Evolutionary conservation across 2,797 vertebrate genomes (phyloP).

Genomic region (Carduelis carduelis): DNA sequence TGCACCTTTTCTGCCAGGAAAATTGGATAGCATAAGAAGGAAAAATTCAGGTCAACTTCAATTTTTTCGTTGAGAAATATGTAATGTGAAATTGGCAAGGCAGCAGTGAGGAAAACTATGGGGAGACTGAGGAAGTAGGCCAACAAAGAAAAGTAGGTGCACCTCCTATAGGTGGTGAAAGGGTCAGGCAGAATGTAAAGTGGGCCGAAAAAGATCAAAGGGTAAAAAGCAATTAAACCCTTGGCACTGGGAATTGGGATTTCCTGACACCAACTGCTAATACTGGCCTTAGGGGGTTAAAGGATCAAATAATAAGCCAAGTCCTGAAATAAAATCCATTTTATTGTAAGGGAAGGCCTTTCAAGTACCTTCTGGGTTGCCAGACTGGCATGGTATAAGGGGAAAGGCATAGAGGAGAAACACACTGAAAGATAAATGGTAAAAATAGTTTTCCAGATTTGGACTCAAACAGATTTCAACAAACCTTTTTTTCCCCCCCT

Average conservation of each 20-base stretch:
- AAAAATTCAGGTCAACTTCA: conserved; percentile 20
- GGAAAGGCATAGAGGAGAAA: background rate
- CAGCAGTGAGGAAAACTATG: conserved; percentile 1
- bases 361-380: background rate
- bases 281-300: conserved; percentile 43
- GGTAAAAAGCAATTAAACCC: conserved; percentile 67
- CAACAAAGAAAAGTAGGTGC: background rate
- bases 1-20: background rate
- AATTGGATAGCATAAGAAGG: background rate
- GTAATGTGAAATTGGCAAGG: background rate
- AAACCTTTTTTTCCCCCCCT: background rate
- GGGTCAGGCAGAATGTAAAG: conserved; percentile 39
- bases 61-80: background rate
- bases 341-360: conserved; percentile 6
- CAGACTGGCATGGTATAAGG: background rate
- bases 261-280: conserved; percentile 61
- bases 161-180: background rate
- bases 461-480: background rate
- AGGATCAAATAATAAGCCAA: conserved; percentile 60
- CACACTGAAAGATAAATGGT: background rate
- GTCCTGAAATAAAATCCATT: conserved; percentile 42
- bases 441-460: conserved; percentile 27
- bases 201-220: conserved; percentile 57
- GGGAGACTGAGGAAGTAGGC: conserved; percentile 34
- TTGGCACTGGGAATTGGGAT: conserved; percentile 54